Conservation (phyloP, 2,113 vertebrate species). For the Takifugu flavidus region DNA sequence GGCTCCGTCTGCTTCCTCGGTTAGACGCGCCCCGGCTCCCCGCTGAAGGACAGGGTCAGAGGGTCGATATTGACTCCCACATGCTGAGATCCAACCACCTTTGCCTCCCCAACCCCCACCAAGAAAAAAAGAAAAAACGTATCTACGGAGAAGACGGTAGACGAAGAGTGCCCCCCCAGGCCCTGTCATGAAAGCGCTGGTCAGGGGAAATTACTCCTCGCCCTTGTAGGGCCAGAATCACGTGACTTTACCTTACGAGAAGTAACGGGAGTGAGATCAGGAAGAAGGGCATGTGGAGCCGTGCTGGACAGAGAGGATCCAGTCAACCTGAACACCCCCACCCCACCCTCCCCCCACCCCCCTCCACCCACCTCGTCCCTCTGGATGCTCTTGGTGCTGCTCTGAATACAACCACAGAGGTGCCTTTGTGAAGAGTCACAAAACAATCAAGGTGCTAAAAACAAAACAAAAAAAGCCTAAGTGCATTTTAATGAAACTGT, state of each 20-base stretch:
- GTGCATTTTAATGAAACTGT: slow-evolving; percentile 90
- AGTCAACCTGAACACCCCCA: slow-evolving; percentile 40
- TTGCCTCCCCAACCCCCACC: slow-evolving; percentile 39
- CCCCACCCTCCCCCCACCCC: slow-evolving; percentile 25
- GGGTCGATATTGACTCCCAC: slow-evolving; percentile 58
- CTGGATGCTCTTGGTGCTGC: slow-evolving; percentile 85
- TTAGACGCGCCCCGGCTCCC: slow-evolving; percentile 80
- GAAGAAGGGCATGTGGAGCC: slow-evolving; percentile 76
- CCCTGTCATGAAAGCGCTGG: slow-evolving; percentile 61
- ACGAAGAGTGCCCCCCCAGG: slow-evolving; percentile 37
- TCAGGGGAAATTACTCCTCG: slow-evolving; percentile 72
- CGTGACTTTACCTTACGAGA: slow-evolving; percentile 79
- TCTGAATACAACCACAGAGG: slow-evolving; percentile 77
- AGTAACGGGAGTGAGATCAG: slow-evolving; percentile 74
- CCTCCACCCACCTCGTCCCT: slow-evolving; percentile 54
- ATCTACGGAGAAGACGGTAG: slow-evolving; percentile 55
- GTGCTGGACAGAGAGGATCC: slow-evolving; percentile 77
- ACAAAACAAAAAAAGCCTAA: slow-evolving; percentile 28
- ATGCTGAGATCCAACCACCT: slow-evolving; percentile 52
- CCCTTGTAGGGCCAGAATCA: slow-evolving; percentile 82
- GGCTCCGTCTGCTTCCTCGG: slow-evolving; percentile 96
- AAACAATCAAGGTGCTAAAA: slow-evolving; percentile 83
- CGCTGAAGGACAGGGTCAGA: slow-evolving; percentile 76
- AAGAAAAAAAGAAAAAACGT: slow-evolving; percentile 43
- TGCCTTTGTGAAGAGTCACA: slow-evolving; percentile 85